Evolutionary conservation across 2,113 vertebrate species (phyloP), one percentile per base, ranked within the genome.

Genomic region (Sigmodon hispidus): DNA sequence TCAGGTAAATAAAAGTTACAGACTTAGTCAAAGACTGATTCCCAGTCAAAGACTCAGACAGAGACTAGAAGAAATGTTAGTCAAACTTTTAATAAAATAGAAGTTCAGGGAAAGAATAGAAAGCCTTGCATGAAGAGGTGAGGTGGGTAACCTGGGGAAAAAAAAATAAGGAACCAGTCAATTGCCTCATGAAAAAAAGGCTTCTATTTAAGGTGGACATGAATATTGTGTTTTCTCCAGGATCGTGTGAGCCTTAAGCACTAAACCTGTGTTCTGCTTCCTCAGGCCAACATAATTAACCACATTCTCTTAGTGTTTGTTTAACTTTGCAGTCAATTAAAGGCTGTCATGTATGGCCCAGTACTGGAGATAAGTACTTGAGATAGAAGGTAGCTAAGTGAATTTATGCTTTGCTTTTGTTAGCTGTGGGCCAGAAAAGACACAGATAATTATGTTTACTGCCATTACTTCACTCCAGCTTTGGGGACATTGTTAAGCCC

Each of bases 1-100:
- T 79, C 84, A 70, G 34, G 40, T 91, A 91, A 91, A 89, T 73
- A 69, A 95, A 57, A 87, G 61, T 89, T 84, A 24, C 0, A 77
- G 96, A 85, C 31, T 69, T 31, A 67, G 83, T 86, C 83, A 87
- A 34, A 87, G 45, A n/a, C 43, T 24, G n/a, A n/a, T n/a, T n/a
- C n/a, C n/a, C 45, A 67, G 83, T 86, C 83, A 87, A 34, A 87
- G 45, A n/a, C 43, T 24, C 83, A 67, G 45, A 55, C 52, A 81
- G 79, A 52, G 45, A 50, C 45, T 12, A 69, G 34, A 87, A 69
- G 45, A 86, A 36, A 69, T 52, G 12, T 21, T 50, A 50, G 29
- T 43, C 31, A n/a, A 87, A 50, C 19, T 50, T 69, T 50, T 52
- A 50, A 22, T 69, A 34, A 50, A 86, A 87, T 67, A 12, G n/a